Percentiles rank a stretch among this genome's conserved stretches.
Evolutionary conservation across 1,140 invertebrate species (phyloP).

Genomic region (Ostrea edulis): DNA sequence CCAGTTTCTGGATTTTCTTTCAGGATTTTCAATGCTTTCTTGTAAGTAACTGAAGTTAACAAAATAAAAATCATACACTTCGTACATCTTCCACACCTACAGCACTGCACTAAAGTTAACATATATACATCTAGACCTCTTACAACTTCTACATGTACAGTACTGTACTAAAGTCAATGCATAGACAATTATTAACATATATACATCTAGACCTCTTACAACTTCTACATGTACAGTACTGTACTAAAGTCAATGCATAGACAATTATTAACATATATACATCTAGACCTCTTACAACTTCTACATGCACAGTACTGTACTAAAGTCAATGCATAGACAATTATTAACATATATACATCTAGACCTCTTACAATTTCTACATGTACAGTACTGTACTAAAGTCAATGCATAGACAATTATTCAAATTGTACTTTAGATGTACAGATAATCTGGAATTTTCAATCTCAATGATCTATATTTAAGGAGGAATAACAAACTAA

Average conservation of each 20-base stretch:
- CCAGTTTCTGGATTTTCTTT: conserved; percentile 54
- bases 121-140: not conserved
- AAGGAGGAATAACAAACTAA: too few species aligned
- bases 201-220: not conserved
- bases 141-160: not conserved
- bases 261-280: not conserved
- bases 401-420: not conserved
- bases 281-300: not conserved
- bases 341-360: not conserved
- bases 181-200: too few species aligned
- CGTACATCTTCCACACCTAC: not conserved
- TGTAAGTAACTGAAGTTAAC: conserved; percentile 20
- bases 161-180: too few species aligned
- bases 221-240: not conserved
- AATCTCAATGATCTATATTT: too few species aligned
- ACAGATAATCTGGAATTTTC: too few species aligned
- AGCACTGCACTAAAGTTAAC: too few species aligned
- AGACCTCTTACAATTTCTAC: not conserved
- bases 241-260: too few species aligned
- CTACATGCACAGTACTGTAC: not conserved
- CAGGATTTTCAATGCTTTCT: conserved; percentile 43
- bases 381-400: not conserved
- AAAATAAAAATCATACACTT: not conserved
- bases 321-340: not conserved
- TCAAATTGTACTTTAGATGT: not conserved